Conservation (phyloP, 2,113 vertebrate genomes). For the Odocoileus hemionus region DNA sequence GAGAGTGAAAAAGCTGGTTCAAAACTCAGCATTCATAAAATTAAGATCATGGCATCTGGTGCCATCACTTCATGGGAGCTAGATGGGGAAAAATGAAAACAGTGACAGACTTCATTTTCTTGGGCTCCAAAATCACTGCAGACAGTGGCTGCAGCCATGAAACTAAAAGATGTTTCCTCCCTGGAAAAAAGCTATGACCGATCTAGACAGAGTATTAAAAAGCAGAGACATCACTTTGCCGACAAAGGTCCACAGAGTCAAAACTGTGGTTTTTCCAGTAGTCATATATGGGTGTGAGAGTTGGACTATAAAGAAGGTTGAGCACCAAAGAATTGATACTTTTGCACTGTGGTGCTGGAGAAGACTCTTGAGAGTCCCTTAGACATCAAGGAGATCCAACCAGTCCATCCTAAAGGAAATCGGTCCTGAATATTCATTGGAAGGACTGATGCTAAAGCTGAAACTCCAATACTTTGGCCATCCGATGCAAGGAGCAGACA, state of each 20-base stretch:
- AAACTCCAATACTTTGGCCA: background rate
- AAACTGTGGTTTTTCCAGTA: background rate
- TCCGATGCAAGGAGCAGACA: background rate
- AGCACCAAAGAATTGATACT: background rate
- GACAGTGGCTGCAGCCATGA: background rate
- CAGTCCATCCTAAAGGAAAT: background rate
- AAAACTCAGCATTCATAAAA: background rate
- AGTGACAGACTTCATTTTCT: background rate
- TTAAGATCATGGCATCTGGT: background rate
- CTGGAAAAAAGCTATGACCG: background rate
- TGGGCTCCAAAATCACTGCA: background rate
- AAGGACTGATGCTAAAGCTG: background rate
- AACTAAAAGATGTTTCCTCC: background rate
- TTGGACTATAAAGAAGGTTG: background rate
- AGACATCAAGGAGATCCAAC: background rate
- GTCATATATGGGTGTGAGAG: background rate
- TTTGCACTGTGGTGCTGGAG: background rate
- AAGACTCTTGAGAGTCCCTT: background rate
- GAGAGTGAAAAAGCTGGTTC: background rate
- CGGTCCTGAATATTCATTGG: rapidly evolving
- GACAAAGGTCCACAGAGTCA: background rate
- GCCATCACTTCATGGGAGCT: background rate
- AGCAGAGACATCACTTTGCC: background rate
- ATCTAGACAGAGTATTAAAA: background rate
- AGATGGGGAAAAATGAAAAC: background rate